A percentile compares a stretch with the other conserved stretches of the same genome.
Conservation (phyloP, 2,888 invertebrate species). For the Lepidocyrtinus sp. region DNA sequence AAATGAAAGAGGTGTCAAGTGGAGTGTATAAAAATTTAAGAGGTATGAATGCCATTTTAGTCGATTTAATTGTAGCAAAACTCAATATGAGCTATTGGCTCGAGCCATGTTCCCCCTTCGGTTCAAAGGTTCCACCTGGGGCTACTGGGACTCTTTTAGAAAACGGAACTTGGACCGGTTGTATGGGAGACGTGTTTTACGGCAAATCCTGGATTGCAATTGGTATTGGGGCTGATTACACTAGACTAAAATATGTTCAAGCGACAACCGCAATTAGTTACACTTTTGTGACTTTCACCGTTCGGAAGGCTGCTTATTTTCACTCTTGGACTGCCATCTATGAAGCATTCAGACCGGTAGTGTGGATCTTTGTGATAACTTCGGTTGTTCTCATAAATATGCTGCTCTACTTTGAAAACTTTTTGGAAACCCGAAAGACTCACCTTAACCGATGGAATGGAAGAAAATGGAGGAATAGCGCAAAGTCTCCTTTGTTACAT, state of each 20-base stretch:
- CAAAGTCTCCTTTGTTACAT: not conserved
- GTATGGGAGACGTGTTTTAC: slow-evolving; percentile 42
- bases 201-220: slow-evolving; percentile 28
- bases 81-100: slow-evolving; percentile 28
- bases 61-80: slow-evolving; percentile 3
- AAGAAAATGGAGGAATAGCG: not conserved
- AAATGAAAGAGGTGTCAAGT: slow-evolving; percentile 6
- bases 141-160: slow-evolving; percentile 28
- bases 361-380: not conserved
- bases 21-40: slow-evolving; percentile 19
- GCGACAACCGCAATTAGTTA: not conserved
- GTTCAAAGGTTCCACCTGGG: slow-evolving; percentile 22
- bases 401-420: not conserved
- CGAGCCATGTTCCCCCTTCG: slow-evolving; percentile 33
- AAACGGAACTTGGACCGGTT: slow-evolving; percentile 52
- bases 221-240: slow-evolving; percentile 13
- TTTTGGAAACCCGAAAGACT: not conserved
- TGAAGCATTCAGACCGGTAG: slow-evolving; percentile 9
- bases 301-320: not conserved
- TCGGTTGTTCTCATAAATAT: not conserved
- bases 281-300: slow-evolving; percentile 18
- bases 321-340: slow-evolving; percentile 38
- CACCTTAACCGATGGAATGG: not conserved
- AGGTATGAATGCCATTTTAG: slow-evolving; percentile 16
- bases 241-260: slow-evolving; percentile 22